Evolutionary conservation across 2,888 invertebrate genomes (phyloP), one percentile per base, ranked within the genome.

Genomic region (Thecophora atra): DNA sequence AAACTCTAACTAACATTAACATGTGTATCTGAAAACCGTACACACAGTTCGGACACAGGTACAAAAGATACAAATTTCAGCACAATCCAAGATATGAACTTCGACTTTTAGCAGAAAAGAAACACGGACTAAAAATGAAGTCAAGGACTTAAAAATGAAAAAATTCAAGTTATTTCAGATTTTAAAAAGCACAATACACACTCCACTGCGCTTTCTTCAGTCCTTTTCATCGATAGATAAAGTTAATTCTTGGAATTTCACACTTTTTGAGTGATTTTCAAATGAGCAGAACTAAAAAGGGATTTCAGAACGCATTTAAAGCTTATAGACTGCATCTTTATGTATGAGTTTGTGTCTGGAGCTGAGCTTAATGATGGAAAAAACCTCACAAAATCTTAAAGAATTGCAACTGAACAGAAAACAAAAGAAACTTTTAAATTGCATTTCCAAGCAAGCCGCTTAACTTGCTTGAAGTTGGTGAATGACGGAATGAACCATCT

Each of bases 221-320:
- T 58, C 24, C 7, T 17, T 28, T 1, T 24, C 24, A 11, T 15
- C 13, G 17, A 15, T 24, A 58, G 44, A 58, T 47, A 30, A 37
- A n/a, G 37, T 51, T 63, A n/a, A 21, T 70, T 70, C 70, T 51
- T 19, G 37, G 70, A 70, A 70, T 62, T 70, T 70, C 70, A 62
- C 70, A 63, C 70, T 70, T 58, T 44, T 58, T 60, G 68, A 69
- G 68, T 69, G 68, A 58, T 69, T 69, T 69, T 58, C 44, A 69
- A 69, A 69, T 58, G 58, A 60, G 44, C 56, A 37, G 58, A 69
- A 56, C 56, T 56, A 56, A 56, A n/a, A 26, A 21, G 13, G 26
- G 26, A 56, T 56, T 56, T 56, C 26, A 56, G 26, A 56, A 5
- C 26, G 19, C 56, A 56, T 56, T 19, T 13, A 3, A 56, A 24